Conservation (phyloP, 2,888 invertebrate genomes). For the Eulithis prunata region DNA sequence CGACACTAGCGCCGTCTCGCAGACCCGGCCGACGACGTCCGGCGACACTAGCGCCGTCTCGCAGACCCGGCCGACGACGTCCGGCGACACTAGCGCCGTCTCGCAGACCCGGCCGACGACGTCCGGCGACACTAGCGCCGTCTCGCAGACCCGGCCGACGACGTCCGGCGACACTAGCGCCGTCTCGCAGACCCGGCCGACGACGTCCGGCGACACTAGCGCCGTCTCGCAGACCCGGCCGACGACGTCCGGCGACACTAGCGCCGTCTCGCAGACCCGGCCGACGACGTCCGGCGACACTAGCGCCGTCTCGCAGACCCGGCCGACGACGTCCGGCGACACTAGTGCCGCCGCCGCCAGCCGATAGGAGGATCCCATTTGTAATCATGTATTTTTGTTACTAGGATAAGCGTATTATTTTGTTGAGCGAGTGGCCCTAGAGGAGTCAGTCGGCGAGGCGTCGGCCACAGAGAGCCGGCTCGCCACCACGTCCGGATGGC, state of each 20-base stretch:
- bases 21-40: neutral
- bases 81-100: neutral
- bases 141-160: neutral
- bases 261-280: neutral
- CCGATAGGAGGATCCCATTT: constrained; percentile 3
- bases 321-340: too few relatives aligned
- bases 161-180: too few relatives aligned
- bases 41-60: too few relatives aligned
- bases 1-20: constrained; percentile 48
- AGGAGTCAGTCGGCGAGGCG: too few relatives aligned
- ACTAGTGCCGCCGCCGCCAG: neutral
- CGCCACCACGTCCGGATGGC: too few relatives aligned
- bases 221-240: too few relatives aligned
- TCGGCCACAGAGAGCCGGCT: too few relatives aligned
- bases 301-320: too few relatives aligned
- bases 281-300: neutral
- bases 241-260: constrained; percentile 61
- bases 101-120: too few relatives aligned
- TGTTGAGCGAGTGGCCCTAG: constrained; percentile 1
- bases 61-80: too few relatives aligned
- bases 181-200: too few relatives aligned
- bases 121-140: constrained; percentile 56
- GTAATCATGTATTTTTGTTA: constrained; percentile 37
- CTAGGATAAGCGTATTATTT: constrained; percentile 31
- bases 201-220: too few relatives aligned